A percentile compares a stretch with the other conserved stretches of the same genome.
These are phyloP conservation scores for Mormyrus hasselquistii DNA, from an alignment of 2,797 vertebrate species.

Conservation along the genomic window DNA sequence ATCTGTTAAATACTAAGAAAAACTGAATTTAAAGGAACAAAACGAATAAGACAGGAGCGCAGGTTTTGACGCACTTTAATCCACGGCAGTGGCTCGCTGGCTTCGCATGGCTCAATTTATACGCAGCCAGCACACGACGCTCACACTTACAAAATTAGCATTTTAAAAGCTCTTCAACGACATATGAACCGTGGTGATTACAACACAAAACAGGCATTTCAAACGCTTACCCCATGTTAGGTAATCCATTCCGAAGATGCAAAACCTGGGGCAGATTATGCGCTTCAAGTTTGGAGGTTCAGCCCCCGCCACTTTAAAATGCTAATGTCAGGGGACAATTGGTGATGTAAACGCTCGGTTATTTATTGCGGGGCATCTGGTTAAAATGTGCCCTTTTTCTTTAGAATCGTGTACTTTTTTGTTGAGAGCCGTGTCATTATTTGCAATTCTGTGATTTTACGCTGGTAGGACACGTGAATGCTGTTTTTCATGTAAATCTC, in stretches of 20 bases:
- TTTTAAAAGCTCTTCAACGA: slow-evolving; percentile 37
- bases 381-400: slow-evolving; percentile 61
- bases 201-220: slow-evolving; percentile 25
- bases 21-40: background rate
- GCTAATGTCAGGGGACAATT: slow-evolving; percentile 48
- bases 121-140: slow-evolving; percentile 29
- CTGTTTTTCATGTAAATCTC: slow-evolving; percentile 61
- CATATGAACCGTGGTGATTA: slow-evolving; percentile 25
- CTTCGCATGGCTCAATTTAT: slow-evolving; percentile 31
- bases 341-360: slow-evolving; percentile 38
- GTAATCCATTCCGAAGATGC: slow-evolving; percentile 27
- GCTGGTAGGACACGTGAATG: slow-evolving; percentile 50
- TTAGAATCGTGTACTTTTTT: slow-evolving; percentile 54
- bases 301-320: slow-evolving; percentile 40
- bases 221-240: slow-evolving; percentile 23
- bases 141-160: slow-evolving; percentile 47
- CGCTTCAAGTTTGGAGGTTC: slow-evolving; percentile 35
- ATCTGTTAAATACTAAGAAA: background rate
- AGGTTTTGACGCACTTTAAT: background rate
- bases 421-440: slow-evolving; percentile 56
- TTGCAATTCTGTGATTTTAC: slow-evolving; percentile 55
- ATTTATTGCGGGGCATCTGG: slow-evolving; percentile 65
- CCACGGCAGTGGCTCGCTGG: background rate
- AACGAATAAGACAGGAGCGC: background rate
- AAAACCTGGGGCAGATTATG: slow-evolving; percentile 23